A percentile compares a stretch with the other conserved stretches of the same genome.
Evolutionary conservation across 2,888 invertebrate species (phyloP).

Genomic region (Ecdyonurus torrentis): DNA sequence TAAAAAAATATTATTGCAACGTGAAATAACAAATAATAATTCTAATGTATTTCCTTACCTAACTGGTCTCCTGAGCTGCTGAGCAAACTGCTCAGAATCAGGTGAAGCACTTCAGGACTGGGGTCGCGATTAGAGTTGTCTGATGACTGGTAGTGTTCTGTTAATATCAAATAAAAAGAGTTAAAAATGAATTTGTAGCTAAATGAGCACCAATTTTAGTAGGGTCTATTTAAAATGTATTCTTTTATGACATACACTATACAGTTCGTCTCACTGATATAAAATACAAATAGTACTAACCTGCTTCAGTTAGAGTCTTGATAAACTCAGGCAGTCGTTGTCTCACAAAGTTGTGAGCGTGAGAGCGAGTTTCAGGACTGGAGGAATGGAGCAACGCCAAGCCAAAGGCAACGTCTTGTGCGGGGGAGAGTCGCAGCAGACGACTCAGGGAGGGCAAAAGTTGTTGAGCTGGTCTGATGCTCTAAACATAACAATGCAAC

Average conservation of each 20-base stretch:
- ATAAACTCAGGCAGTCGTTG: constrained; percentile 70
- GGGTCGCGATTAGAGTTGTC: constrained; percentile 45
- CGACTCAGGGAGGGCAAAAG: constrained; percentile 72
- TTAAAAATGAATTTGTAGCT: no score
- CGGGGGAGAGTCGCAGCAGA: constrained; percentile 67
- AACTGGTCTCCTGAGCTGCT: constrained; percentile 25
- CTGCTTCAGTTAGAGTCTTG: constrained; percentile 70
- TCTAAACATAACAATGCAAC: no score
- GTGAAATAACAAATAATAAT: no score
- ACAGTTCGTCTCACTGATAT: no score
- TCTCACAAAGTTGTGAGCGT: constrained; percentile 63
- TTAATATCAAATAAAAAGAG: no score
- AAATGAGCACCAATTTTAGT: no score
- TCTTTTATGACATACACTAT: no score
- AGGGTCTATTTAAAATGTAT: no score
- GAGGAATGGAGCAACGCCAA: constrained; percentile 68
- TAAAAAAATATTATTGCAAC: no score
- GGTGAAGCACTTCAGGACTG: constrained; percentile 74
- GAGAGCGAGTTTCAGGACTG: constrained; percentile 51
- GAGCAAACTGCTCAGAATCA: constrained; percentile 46
- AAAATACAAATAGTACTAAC: constrained; percentile 26
- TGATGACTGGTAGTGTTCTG: neutral
- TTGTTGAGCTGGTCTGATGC: constrained; percentile 58
- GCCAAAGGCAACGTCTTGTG: constrained; percentile 84
- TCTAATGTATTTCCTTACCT: constrained; percentile 19